Evolutionary conservation across 2,888 invertebrate species (phyloP), one percentile per base, ranked within the genome.

Genomic region (Rhyacophila evoluta): DNA sequence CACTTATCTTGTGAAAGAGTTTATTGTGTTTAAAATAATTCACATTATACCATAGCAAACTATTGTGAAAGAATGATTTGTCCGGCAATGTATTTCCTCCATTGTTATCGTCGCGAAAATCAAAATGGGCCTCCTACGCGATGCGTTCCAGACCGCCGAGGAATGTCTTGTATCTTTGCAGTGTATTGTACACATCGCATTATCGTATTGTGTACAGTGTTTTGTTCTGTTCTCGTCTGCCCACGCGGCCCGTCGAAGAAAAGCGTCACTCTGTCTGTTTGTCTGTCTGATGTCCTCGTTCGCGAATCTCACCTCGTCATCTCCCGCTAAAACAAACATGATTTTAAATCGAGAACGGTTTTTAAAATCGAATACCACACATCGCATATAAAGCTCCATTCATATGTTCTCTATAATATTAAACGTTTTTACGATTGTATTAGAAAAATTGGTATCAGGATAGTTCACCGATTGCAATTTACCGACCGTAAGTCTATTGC

Each of bases 71-170:
- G 55, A 55, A 25, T 19, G 25, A 25, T n/a, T n/a, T 12, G 55
- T 55, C 10, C 19, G 10, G 19, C 19, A 8, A 2, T 25, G 55
- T 55, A 55, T 55, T 55, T 55, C 55, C 55, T 25, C 12, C 12
- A 55, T 19, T 10, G 15, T 25, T 55, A 55, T 55, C 55, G 55
- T 55, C 55, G 55, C 55, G 55, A 25, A 33, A 55, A 55, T 55
- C 55, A 55, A 19, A 55, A 55, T 19, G 55, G 55, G 25, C 55
- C 55, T 55, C 55, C 55, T 55, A 55, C 55, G 19, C 55, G 55
- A 55, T 55, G 55, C 55, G 55, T 55, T 25, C 55, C 55, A 55
- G 55, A 25, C 55, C 55, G 55, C 55, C 19, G 55, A 55, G 55
- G 55, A 55, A 55, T 55, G 55, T 55, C 55, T 25, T 10, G 10